These are phyloP conservation scores for Myanophis thanlyinensis DNA, from an alignment of 2,113 vertebrate genomes.

Conservation along the genomic window DNA sequence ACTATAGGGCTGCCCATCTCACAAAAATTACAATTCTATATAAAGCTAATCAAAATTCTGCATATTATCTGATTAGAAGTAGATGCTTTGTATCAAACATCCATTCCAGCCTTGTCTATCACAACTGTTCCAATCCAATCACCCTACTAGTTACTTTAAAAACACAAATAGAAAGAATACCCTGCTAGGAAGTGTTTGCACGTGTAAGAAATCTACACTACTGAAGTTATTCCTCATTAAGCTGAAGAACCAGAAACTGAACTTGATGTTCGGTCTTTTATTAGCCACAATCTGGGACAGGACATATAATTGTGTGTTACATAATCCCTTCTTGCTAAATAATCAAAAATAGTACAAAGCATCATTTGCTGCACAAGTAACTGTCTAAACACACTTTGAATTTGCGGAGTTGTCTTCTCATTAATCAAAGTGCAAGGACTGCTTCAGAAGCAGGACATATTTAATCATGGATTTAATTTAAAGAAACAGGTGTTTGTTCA, in stretches of 20 bases:
- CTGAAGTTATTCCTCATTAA: not conserved
- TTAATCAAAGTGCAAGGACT: not conserved
- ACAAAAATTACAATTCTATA: not conserved
- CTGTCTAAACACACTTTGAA: not conserved
- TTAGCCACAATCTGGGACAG: slow-evolving; percentile 45
- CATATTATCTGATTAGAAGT: not conserved
- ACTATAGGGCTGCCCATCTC: too few relatives aligned
- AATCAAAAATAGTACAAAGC: slow-evolving; percentile 58
- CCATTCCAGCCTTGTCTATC: not conserved
- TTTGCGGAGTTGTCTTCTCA: fast-evolving
- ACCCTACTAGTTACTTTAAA: not conserved
- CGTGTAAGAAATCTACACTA: not conserved
- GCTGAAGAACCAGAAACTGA: not conserved
- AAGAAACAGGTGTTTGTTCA: not conserved
- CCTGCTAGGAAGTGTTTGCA: not conserved
- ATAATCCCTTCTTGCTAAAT: slow-evolving; percentile 39
- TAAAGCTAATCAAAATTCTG: not conserved
- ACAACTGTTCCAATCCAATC: not conserved
- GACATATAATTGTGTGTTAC: slow-evolving; percentile 48
- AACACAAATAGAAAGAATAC: not conserved
- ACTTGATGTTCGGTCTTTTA: slow-evolving; percentile 50
- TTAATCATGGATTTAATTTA: not conserved
- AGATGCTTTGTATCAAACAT: not conserved
- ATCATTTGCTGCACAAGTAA: slow-evolving; percentile 37
- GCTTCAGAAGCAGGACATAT: not conserved